Evolutionary conservation across 2,797 vertebrate genomes (phyloP).

Genomic region (Anguilla obscura): DNA sequence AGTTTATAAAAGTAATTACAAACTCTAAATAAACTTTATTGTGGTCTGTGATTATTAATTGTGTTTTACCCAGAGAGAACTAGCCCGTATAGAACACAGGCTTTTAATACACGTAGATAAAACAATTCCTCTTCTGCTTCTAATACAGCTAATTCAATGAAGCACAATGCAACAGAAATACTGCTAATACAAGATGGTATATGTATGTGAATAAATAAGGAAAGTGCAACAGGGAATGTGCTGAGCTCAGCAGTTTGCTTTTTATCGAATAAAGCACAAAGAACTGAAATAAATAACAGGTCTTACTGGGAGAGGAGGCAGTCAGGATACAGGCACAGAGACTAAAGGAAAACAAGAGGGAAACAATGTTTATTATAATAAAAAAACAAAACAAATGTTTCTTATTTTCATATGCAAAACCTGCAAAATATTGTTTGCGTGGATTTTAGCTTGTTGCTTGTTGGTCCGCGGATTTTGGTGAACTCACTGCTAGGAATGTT

Average conservation of each 20-base stretch:
- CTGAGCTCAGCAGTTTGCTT: slow-evolving; percentile 18
- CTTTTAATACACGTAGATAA: not conserved
- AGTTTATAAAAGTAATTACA: slow-evolving; percentile 14
- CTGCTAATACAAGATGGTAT: not conserved
- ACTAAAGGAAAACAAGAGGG: not conserved
- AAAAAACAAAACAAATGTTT: not conserved
- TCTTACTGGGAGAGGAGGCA: not conserved
- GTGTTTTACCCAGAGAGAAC: not conserved
- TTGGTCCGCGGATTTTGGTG: no score
- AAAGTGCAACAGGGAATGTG: not conserved
- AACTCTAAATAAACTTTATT: slow-evolving; percentile 20
- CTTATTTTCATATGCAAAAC: not conserved
- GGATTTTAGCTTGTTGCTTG: not conserved
- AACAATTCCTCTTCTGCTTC: not conserved
- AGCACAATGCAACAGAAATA: not conserved
- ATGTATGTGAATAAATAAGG: not conserved
- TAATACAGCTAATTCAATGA: not conserved
- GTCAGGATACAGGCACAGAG: not conserved
- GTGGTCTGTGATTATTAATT: slow-evolving; percentile 5
- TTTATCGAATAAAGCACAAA: slow-evolving; percentile 9
- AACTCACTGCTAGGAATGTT: no score
- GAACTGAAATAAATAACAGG: slow-evolving; percentile 16
- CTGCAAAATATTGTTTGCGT: not conserved
- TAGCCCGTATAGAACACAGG: not conserved
- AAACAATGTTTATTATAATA: not conserved